A percentile compares a stretch with the other conserved stretches of the same genome.
phyloP scores from a whole-genome alignment of 2,888 invertebrate species.

The Cryptosula pallasiana region DNA sequence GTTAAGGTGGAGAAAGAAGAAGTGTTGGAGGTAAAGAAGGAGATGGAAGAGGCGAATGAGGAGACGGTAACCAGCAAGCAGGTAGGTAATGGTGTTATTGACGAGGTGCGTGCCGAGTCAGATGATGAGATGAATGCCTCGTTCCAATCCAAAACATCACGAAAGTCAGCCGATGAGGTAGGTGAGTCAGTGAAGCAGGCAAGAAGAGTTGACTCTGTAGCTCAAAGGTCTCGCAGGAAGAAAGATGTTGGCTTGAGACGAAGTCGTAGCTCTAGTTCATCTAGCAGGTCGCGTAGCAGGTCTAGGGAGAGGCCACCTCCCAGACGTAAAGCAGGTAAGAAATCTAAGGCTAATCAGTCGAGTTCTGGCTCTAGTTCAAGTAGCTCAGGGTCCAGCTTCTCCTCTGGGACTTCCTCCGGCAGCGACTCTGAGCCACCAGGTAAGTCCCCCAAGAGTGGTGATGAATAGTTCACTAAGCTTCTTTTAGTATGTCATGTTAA shows the following conservation, averaged over 20 bases:
- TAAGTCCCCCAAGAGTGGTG: too few species aligned
- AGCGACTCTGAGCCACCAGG: constrained; percentile 3
- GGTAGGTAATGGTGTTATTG: not conserved
- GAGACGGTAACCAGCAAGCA: not conserved
- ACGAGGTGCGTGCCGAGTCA: not conserved
- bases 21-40: not conserved
- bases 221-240: not conserved
- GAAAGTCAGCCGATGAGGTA: not conserved
- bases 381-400: not conserved
- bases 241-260: not conserved
- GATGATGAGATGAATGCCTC: not conserved
- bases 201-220: not conserved
- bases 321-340: constrained; percentile 14
- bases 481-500: too few species aligned
- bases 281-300: constrained; percentile 12
- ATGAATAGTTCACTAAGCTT: too few species aligned
- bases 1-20: constrained; percentile 5
- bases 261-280: not conserved
- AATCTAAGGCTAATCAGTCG: not conserved
- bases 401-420: not conserved
- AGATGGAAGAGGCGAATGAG: not conserved
- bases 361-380: not conserved
- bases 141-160: not conserved
- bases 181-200: not conserved
- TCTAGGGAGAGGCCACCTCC: not conserved